Evolutionary conservation across 2,888 invertebrate species (phyloP), one percentile per base, ranked within the genome.

Genomic region (Alloscopus bannaensis): DNA sequence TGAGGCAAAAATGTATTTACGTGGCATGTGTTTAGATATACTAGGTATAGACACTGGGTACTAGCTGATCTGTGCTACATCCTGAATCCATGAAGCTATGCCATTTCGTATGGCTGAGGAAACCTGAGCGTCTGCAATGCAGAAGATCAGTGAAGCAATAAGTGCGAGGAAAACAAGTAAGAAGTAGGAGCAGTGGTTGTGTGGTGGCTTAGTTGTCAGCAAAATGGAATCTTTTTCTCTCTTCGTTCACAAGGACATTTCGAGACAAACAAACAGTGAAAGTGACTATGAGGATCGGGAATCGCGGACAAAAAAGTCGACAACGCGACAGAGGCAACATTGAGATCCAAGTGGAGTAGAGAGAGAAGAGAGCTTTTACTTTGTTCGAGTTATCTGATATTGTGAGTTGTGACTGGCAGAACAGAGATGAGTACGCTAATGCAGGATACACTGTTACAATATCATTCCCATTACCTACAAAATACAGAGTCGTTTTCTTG

Each of bases 91-190:
- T 36, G 6, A 36, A 8, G 8, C 13, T 36, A 36, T 13, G 13
- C 36, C 36, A 36, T 36, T 36, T 36, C 36, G 13, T 36, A 36
- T 36, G 36, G n/a, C n/a, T n/a, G 36, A 62, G 55, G 69, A 68
- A 76, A 76, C 76, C 62, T 76, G 76, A 76, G 68, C 64, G 68
- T 76, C 76, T 76, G 76, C 76, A 76, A 62, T 76, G 76, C 76
- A 76, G 69, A 75, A 75, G 50, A 62, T 76, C 50, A 62, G 62
- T 31, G 60, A 62, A 76, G 68, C 36, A 76, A 76, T 47, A 47
- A 66, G 47, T 47, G 50, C 26, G 20, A 45, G 13, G 24, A 40
- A 31, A 29, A 59, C 57, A 45, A 24, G 28, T 11, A 28, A 6
- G 11, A 42, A 64, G 64, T 64, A 20, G 45, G 40, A 18, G n/a